A percentile compares a stretch with the other conserved stretches of the same genome.
These are phyloP conservation scores for Prietella phreatophila DNA, from an alignment of 2,113 vertebrate species.

Conservation along the genomic window DNA sequence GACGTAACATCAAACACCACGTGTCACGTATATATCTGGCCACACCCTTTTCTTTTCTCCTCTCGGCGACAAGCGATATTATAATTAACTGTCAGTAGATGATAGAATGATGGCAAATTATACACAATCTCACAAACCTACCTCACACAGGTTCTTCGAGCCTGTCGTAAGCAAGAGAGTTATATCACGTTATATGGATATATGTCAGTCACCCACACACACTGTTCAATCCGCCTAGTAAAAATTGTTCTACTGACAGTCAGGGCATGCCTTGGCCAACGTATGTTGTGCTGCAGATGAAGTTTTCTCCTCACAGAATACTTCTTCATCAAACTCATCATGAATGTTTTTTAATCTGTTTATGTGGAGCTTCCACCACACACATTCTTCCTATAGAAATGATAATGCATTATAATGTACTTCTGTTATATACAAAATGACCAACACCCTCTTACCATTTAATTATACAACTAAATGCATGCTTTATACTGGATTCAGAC, in stretches of 20 bases:
- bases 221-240: background rate
- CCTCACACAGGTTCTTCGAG: background rate
- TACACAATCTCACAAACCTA: background rate
- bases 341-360: background rate
- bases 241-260: background rate
- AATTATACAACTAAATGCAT: background rate
- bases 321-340: background rate
- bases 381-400: too few relatives aligned
- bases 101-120: too few relatives aligned
- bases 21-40: too few relatives aligned
- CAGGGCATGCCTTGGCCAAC: background rate
- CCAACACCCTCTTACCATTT: background rate
- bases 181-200: background rate
- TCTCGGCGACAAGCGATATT: too few relatives aligned
- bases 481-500: background rate
- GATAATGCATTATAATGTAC: too few relatives aligned
- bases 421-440: too few relatives aligned
- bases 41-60: too few relatives aligned
- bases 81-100: too few relatives aligned
- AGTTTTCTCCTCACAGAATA: background rate
- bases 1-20: too few relatives aligned
- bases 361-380: background rate
- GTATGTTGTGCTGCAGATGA: background rate
- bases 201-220: background rate
- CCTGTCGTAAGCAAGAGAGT: background rate